Evolutionary conservation across 1,140 invertebrate species (phyloP), one percentile per base, ranked within the genome.

Genomic region (Dendrolimus kikuchii): DNA sequence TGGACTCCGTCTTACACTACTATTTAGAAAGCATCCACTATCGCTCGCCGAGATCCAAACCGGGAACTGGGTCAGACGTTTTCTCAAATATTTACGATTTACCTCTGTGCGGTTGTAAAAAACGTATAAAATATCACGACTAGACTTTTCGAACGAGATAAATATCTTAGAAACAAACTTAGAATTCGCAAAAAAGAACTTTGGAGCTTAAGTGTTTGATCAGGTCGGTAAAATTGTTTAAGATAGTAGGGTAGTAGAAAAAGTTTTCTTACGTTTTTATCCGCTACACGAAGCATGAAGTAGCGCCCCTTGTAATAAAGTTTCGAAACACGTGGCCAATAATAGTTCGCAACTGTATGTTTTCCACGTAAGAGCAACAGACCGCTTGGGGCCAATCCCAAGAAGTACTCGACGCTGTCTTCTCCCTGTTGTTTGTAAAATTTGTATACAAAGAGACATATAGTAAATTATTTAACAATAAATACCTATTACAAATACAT

Each of bases 291-390:
- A 43, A 99, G 90, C 94, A 98, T 98, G 86, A 99, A 99, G 86
- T 96, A 98, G 81, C 95, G 94, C 71, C 95, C 96, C 90, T 98
- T 98, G 88, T 96, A 97, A 84, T 96, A 97, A 65, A 98, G 93
- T 90, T 98, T 98, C 58, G 94, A 96, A 72, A 99, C 98, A 80
- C 97, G 92, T 46, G 97, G 96, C 98, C 98, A 99, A 87, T 98
- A 99, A 89, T 99, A 99, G 85, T 99, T 96, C 62, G 98, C 98
- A 66, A 99, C 98, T 89, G 98, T 99, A 80, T 93, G 95, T 87
- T 96, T 95, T 76, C 97, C 98, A 66, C 98, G 92, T 72, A 99
- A 92, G 45, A 99, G 94, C 68, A 99, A 94, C 74, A 99, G 95
- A 52, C 98, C 98, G 76, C 96, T 98, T 51, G 98, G 98, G 48